phyloP scores from a whole-genome alignment of 2,888 invertebrate species.

The Oscheius onirici region DNA sequence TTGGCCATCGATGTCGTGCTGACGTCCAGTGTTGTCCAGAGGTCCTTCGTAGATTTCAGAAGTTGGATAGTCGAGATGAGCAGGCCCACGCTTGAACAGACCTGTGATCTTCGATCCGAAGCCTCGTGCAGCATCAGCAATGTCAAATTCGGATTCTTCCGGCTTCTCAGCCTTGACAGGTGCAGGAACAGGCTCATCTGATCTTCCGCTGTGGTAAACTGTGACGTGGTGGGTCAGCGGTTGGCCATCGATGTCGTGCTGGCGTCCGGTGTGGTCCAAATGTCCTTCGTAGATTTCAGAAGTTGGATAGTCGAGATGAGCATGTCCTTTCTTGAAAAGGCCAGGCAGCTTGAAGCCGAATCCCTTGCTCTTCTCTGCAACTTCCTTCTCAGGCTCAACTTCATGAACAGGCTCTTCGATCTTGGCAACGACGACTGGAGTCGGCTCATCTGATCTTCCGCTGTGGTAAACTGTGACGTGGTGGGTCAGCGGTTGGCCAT shows the following conservation, averaged over 20 bases:
- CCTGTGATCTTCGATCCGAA: not conserved
- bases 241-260: conserved; percentile 32
- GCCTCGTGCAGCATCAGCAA: conserved; percentile 36
- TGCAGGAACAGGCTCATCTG: not conserved
- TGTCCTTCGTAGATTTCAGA: conserved; percentile 37
- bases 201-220: conserved; percentile 39
- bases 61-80: conserved; percentile 3
- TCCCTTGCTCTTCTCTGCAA: not conserved
- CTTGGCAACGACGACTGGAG: not conserved
- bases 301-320: conserved; percentile 41
- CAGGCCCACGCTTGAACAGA: not conserved
- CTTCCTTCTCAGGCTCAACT: conserved; percentile 2
- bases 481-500: not conserved
- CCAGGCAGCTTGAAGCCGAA: conserved; percentile 41
- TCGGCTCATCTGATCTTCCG: conserved; percentile 28
- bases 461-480: conserved; percentile 31
- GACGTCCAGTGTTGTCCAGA: conserved; percentile 41
- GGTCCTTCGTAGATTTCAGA: conserved; percentile 43
- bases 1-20: conserved; percentile 38
- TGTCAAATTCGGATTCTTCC: conserved; percentile 35
- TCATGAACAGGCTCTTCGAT: conserved; percentile 3
- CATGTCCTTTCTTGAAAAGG: conserved; percentile 36
- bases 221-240: conserved; percentile 39
- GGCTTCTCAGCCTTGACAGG: not conserved
- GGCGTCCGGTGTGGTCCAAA: conserved; percentile 28